Conservation (phyloP, 2,113 vertebrate species). For the Crotophaga sulcirostris region DNA sequence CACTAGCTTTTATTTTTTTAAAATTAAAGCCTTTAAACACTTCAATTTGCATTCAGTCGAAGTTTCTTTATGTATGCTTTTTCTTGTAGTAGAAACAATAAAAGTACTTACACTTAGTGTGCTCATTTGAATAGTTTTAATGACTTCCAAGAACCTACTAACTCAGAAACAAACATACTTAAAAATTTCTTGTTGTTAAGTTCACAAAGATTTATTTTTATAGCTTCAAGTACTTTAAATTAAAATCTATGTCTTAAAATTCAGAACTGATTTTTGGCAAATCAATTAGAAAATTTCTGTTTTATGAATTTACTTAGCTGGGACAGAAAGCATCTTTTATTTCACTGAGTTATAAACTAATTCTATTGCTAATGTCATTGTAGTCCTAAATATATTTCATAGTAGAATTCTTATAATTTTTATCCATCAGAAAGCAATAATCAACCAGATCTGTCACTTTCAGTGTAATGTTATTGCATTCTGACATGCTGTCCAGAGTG, state of each 20-base stretch:
- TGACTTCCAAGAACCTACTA: background rate
- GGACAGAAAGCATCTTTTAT: background rate
- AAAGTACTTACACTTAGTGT: background rate
- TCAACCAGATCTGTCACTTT: background rate
- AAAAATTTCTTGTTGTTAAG: background rate
- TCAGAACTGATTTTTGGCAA: background rate
- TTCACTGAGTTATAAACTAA: background rate
- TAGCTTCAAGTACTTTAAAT: background rate
- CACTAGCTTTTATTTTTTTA: background rate
- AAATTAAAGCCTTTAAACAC: background rate
- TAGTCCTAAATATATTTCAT: background rate
- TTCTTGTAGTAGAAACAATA: background rate
- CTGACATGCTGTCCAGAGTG: background rate
- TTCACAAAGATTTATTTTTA: background rate
- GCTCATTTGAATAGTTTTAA: background rate
- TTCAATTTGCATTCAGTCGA: background rate
- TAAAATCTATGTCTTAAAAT: background rate
- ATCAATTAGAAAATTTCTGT: background rate
- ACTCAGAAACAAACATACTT: background rate
- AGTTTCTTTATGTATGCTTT: background rate
- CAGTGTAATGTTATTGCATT: background rate
- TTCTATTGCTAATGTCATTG: background rate
- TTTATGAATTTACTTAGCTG: background rate
- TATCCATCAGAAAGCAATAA: background rate
- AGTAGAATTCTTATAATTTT: background rate